These are phyloP conservation scores for Lycocerus yunnanus DNA, from an alignment of 2,888 invertebrate genomes.

Conservation along the genomic window DNA sequence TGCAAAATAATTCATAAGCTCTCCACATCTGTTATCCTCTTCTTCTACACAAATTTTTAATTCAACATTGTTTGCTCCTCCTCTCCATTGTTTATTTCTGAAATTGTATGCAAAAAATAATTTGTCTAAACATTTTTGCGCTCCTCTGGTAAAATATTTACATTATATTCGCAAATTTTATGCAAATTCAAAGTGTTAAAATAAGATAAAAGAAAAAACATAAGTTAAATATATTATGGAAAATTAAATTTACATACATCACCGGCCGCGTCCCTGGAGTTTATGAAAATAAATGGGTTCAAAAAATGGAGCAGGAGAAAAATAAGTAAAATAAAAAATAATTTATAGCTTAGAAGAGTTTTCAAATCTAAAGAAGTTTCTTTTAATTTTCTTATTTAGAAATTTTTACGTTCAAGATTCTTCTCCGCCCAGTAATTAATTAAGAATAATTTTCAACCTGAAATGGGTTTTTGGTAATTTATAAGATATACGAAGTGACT, in stretches of 20 bases:
- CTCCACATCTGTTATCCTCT: too few species aligned
- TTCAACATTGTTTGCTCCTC: too few species aligned
- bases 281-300: conserved; percentile 36
- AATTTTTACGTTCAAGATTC: conserved; percentile 9
- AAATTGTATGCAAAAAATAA: too few species aligned
- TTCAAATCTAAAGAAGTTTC: conserved; percentile 17
- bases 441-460: neutral
- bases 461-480: neutral
- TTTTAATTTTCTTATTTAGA: conserved; percentile 22
- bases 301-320: conserved; percentile 22
- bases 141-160: neutral
- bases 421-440: conserved; percentile 16
- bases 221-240: conserved; percentile 32
- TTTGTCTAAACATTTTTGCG: too few species aligned
- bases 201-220: conserved; percentile 14
- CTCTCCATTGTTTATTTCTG: too few species aligned
- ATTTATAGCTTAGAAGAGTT: conserved; percentile 16
- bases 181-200: neutral
- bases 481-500: neutral
- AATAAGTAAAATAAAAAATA: conserved; percentile 26
- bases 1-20: too few species aligned
- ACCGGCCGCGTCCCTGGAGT: conserved; percentile 27
- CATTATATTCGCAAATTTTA: neutral
- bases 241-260: conserved; percentile 36
- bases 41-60: too few species aligned